Evolutionary conservation across 2,113 vertebrate genomes (phyloP), one percentile per base, ranked within the genome.

Genomic region (Nycticebus coucang): DNA sequence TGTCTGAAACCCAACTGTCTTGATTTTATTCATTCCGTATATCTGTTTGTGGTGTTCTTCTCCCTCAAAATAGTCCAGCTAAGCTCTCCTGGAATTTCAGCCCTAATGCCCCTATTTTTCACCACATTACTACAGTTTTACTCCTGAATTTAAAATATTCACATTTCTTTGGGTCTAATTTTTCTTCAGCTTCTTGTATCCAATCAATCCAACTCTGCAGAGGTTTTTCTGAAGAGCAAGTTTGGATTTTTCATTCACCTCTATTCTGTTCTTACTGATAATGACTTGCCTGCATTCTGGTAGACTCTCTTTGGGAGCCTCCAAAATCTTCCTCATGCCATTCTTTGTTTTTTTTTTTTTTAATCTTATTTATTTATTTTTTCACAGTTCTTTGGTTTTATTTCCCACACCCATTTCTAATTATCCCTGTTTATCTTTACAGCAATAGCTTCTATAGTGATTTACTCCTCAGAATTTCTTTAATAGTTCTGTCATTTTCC

Each of bases 381-480:
- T 50, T 50, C 45, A 50, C 45, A 26, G 19, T 55, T 90, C 45
- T 68, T 33, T 60, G 82, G 45, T 28, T 90, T 87, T 57, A 19
- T 94, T 87, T 59, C 2, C 87, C 50, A n/a, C 26, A 28, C 1
- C 15, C 6, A 10, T 17, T 57, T 83, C 35, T 78, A 30, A 53
- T 26, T 88, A 84, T 91, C 91, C 59, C 66, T 64, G 15, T 37
- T 14, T 14, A 45, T 79, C 59, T 81, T 80, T 45, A 75, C 80
- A 77, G 89, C 26, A 69, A 37, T 60, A 80, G 18, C 41, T 28
- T 50, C 60, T 82, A 77, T 6, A 2, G 57, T 77, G 68, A 80
- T 77, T 89, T 78, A 78, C 59, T 50, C 80, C 37, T 94, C 66
- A 89, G 53, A 88, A 93, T 82, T 72, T 21, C 24, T 96, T 85